Evolutionary conservation across 2,888 invertebrate genomes (phyloP).

Genomic region (Melanchra persicariae): DNA sequence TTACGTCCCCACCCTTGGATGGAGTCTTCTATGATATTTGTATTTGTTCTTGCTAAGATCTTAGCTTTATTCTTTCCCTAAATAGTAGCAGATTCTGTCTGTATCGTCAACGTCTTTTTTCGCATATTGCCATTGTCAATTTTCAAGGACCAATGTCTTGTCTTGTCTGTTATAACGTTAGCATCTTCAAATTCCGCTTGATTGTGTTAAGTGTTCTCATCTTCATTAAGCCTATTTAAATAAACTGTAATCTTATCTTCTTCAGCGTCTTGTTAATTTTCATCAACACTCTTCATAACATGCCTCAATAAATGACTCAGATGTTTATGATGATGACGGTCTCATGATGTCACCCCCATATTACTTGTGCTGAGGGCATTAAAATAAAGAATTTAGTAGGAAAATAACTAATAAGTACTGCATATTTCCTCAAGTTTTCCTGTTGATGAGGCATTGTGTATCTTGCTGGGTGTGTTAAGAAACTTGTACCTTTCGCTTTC

Average conservation of each 20-base stretch:
- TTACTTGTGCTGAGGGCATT: slow-evolving; percentile 21
- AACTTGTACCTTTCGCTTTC: slow-evolving; percentile 19
- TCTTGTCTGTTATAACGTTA: not conserved
- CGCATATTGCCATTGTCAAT: not conserved
- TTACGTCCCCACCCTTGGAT: slow-evolving; percentile 54
- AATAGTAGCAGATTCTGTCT: not conserved
- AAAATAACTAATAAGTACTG: slow-evolving; percentile 22
- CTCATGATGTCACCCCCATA: slow-evolving; percentile 53
- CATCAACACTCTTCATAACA: slow-evolving; percentile 37
- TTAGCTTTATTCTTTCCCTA: not conserved
- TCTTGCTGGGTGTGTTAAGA: slow-evolving; percentile 5
- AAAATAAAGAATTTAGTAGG: slow-evolving; percentile 28
- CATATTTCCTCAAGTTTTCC: slow-evolving; percentile 33
- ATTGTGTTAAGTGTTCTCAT: slow-evolving; percentile 1
- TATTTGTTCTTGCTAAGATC: not conserved
- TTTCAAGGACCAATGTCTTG: not conserved
- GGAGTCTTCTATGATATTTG: slow-evolving; percentile 22
- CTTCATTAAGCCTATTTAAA: slow-evolving; percentile 25
- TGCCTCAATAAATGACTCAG: slow-evolving; percentile 57
- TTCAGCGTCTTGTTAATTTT: slow-evolving; percentile 39
- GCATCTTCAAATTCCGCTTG: not conserved
- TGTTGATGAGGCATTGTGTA: slow-evolving; percentile 29
- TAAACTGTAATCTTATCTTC: slow-evolving; percentile 40
- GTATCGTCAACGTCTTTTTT: not conserved
- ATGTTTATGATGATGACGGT: slow-evolving; percentile 53